A percentile compares a stretch with the other conserved stretches of the same genome.
phyloP scores from a whole-genome alignment of 2,888 invertebrate genomes.

The Erebia epiphron region DNA sequence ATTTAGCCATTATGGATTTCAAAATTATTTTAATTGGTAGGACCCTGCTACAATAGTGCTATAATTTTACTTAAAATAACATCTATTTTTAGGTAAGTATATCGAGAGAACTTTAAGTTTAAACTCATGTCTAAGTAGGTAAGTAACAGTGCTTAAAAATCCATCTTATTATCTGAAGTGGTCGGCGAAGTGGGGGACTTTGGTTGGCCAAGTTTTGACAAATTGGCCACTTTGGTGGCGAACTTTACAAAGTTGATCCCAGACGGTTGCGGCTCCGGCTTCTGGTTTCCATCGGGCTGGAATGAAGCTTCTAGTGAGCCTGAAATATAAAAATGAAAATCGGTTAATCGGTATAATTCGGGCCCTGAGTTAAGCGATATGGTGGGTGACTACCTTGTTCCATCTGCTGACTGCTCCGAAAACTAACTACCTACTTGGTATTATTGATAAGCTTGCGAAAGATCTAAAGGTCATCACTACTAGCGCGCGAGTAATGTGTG shows the following conservation, averaged over 20 bases:
- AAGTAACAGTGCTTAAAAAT: constrained; percentile 47
- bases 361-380: too few species aligned
- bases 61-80: too few species aligned
- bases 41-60: too few species aligned
- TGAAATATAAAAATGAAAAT: constrained; percentile 40
- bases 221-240: constrained; percentile 70
- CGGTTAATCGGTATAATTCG: too few species aligned
- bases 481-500: too few species aligned
- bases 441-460: too few species aligned
- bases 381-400: too few species aligned
- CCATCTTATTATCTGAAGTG: constrained; percentile 63
- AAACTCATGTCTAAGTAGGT: constrained; percentile 42
- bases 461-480: too few species aligned
- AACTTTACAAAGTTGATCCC: constrained; percentile 72
- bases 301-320: constrained; percentile 71
- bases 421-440: too few species aligned
- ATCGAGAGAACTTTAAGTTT: not conserved
- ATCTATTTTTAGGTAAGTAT: not conserved
- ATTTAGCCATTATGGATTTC: too few species aligned
- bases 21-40: too few species aligned
- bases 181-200: constrained; percentile 69
- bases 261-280: constrained; percentile 67
- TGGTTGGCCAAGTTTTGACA: constrained; percentile 67
- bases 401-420: too few species aligned
- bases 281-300: constrained; percentile 64